Base-by-base conservation (phyloP, 2,113 vertebrate species). In the Bujurquina vittata region DNA sequence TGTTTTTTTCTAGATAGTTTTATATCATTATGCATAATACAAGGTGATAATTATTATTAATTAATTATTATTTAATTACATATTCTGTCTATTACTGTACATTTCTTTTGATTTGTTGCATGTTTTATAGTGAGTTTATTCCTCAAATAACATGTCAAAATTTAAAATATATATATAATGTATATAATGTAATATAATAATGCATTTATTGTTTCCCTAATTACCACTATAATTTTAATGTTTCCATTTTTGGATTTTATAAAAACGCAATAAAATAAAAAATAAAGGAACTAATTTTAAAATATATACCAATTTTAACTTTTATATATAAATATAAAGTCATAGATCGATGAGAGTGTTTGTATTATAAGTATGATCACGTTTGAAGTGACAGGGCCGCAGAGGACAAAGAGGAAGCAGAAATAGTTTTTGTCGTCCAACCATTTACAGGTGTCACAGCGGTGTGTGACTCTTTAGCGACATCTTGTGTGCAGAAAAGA, bases 351-450 rank as follows among this genome's bases (percentile, higher is more conserved):
- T 8, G 49, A 26, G 15, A 49, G 5, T 17, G 14, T 3, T 43
- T 65, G 62, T 4, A 46, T 46, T 8, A 26, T 26, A 49, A 18
- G 31, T 10, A 33, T 20, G 35, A 12, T 61, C 14, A 43, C 4
- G 2, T 33, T 33, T 33, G 1, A 33, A 33, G 33, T 59, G 15
- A 58, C 15, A 54, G 22, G 63, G 40, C 29, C 9, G 10, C 4
- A 18, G 5, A 26, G n/a, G 5, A 10, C 5, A 7, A 37, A 75
- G 73, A 26, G n/a, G 33, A 2, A 22, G 14, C 18, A 40, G 40
- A 26, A 83, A 88, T 4, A 12, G 54, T 80, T 22, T 20, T 86
- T 26, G 59, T 83, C 10, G 82, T 46, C 60, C 90, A 85, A 74
- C 84, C 31, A 60, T 58, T 60, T 76, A 1, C 23, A 6, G 2